Evolutionary conservation across 2,797 vertebrate genomes (phyloP).

Genomic region (Eleutherodactylus coqui): DNA sequence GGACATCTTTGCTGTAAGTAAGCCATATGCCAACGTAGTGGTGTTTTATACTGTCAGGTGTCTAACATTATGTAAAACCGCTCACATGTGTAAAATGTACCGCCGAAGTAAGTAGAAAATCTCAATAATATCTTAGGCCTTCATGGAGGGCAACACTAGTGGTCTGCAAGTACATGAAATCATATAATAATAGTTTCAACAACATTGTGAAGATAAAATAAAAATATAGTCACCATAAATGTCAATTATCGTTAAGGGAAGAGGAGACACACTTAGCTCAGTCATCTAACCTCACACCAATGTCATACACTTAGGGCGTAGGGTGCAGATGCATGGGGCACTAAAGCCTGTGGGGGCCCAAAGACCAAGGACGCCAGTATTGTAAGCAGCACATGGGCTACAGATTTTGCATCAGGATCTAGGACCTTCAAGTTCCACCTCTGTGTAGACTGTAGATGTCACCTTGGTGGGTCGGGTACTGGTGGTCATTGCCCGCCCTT

Average conservation of each 20-base stretch:
- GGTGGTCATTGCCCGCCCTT: slow-evolving; percentile 32
- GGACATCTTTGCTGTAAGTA: not conserved
- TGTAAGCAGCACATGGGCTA: too few relatives aligned
- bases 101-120: not conserved
- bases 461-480: slow-evolving; percentile 19
- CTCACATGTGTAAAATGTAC: not conserved
- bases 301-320: not conserved
- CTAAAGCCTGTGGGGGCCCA: not conserved
- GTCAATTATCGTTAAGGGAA: not conserved
- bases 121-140: slow-evolving; percentile 31
- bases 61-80: not conserved
- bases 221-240: slow-evolving; percentile 56
- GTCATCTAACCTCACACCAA: not conserved
- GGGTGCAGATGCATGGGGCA: not conserved
- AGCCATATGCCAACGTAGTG: not conserved
- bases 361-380: too few relatives aligned
- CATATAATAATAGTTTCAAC: slow-evolving; percentile 25
- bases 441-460: too few relatives aligned
- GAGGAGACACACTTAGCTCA: slow-evolving; percentile 8
- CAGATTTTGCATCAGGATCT: too few relatives aligned
- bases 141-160: slow-evolving; percentile 46
- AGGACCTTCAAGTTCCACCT: not conserved
- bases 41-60: not conserved
- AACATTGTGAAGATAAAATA: slow-evolving; percentile 52
- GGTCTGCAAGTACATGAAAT: slow-evolving; percentile 14